Conservation (phyloP, 1,140 invertebrate genomes). For the Drosophila albomicans region DNA sequence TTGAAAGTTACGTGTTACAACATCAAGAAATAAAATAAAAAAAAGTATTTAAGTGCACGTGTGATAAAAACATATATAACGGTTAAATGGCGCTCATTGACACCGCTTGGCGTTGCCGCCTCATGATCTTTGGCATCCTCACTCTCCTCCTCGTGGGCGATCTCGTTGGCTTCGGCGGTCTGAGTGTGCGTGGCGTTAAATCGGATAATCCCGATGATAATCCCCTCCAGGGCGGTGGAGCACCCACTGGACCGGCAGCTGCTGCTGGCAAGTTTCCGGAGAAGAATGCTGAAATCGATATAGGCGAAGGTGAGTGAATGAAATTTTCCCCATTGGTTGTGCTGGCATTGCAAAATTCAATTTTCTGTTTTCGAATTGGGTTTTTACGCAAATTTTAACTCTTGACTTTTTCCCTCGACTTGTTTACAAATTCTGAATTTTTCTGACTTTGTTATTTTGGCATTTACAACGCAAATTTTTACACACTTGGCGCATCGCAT, state of each 20-base stretch:
- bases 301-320: constrained; percentile 83
- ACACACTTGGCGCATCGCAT: constrained; percentile 42
- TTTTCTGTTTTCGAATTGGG: constrained; percentile 1
- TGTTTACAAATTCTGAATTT: constrained; percentile 1
- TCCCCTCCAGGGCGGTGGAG: constrained; percentile 37
- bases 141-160: constrained; percentile 81
- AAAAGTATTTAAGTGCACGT: background rate
- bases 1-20: constrained; percentile 10
- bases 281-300: constrained; percentile 83
- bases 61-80: background rate
- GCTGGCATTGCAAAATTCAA: constrained; percentile 20
- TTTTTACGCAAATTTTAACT: constrained; percentile 24
- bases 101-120: constrained; percentile 80
- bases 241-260: constrained; percentile 70
- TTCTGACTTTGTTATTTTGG: constrained; percentile 11
- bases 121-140: constrained; percentile 75
- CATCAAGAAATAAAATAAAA: constrained; percentile 7
- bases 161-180: constrained; percentile 76
- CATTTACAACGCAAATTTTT: constrained; percentile 37
- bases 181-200: constrained; percentile 71
- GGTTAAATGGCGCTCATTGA: constrained; percentile 67
- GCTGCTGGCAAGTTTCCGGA: constrained; percentile 78
- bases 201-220: constrained; percentile 68
- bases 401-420: constrained; percentile 11
- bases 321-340: constrained; percentile 12